phyloP scores from a whole-genome alignment of 2,113 vertebrate species.

The Chloebia gouldiae region DNA sequence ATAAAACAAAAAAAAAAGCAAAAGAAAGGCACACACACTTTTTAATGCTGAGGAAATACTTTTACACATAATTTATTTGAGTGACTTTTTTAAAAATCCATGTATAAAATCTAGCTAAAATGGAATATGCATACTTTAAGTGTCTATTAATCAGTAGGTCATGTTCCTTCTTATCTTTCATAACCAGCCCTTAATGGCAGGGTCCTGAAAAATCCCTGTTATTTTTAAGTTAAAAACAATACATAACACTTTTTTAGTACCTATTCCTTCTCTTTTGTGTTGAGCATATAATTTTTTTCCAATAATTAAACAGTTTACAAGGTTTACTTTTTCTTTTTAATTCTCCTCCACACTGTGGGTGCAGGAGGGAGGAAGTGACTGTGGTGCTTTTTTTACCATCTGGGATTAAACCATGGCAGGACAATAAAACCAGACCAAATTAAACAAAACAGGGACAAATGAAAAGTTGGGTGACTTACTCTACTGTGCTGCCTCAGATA shows the following conservation, averaged over 20 bases:
- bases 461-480: background rate
- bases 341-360: background rate
- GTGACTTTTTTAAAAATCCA: background rate
- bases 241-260: background rate
- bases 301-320: background rate
- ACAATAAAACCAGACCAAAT: background rate
- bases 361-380: background rate
- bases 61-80: background rate
- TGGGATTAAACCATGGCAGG: background rate
- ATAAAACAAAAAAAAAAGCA: background rate
- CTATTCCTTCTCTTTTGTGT: background rate
- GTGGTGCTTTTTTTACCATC: background rate
- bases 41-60: background rate
- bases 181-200: background rate
- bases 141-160: background rate
- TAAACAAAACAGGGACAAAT: background rate
- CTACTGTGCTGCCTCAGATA: background rate
- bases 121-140: background rate
- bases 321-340: background rate
- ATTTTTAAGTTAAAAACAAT: background rate
- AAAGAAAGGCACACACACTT: background rate
- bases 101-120: background rate
- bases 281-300: rapidly evolving
- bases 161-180: background rate
- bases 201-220: rapidly evolving